phyloP scores from a whole-genome alignment of 2,888 invertebrate genomes.

The Philereme vetulata region DNA sequence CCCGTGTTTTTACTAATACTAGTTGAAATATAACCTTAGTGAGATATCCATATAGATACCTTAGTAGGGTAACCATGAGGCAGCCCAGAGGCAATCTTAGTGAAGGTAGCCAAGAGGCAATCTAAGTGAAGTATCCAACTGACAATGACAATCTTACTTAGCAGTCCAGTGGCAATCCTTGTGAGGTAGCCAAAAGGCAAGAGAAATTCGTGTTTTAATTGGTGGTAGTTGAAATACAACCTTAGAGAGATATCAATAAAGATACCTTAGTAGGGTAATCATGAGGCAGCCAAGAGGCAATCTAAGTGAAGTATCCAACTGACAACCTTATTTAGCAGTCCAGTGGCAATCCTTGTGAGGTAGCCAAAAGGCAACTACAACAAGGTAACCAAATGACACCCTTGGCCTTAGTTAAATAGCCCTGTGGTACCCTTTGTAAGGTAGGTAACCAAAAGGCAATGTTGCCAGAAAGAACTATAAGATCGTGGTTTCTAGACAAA shows the following conservation, averaged over 20 bases:
- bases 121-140: neutral
- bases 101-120: neutral
- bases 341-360: neutral
- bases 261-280: no score
- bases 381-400: neutral
- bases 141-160: neutral
- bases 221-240: no score
- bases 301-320: neutral
- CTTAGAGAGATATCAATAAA: no score
- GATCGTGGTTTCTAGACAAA: no score
- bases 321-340: neutral
- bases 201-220: no score
- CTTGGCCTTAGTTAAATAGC: neutral
- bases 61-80: no score
- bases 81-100: neutral
- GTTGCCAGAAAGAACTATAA: no score
- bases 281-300: neutral
- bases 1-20: no score
- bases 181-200: neutral
- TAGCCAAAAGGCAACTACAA: no score
- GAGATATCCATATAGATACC: no score
- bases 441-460: no score
- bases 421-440: neutral
- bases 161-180: conserved; percentile 4
- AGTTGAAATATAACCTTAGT: no score